Percentiles rank a stretch among this genome's conserved stretches.
These are phyloP conservation scores for Oegoconia quadripuncta DNA, from an alignment of 2,888 invertebrate species.

Conservation along the genomic window DNA sequence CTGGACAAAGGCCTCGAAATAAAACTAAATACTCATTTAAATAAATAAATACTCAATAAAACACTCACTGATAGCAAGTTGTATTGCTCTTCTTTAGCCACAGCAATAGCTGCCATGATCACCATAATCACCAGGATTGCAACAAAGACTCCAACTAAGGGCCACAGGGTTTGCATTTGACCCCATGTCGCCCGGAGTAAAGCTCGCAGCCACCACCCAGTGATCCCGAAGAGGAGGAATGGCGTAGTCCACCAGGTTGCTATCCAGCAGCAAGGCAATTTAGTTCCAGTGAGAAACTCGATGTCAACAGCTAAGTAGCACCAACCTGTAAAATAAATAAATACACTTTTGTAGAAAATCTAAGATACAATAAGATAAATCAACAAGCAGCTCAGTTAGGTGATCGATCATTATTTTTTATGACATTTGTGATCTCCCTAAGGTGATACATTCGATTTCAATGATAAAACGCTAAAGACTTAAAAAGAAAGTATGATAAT, in stretches of 20 bases:
- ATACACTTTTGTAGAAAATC: not conserved
- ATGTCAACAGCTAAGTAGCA: constrained; percentile 59
- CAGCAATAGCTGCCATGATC: constrained; percentile 58
- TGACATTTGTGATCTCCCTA: no score
- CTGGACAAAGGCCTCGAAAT: no score
- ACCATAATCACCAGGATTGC: constrained; percentile 56
- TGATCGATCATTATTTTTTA: no score
- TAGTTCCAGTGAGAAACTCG: constrained; percentile 62
- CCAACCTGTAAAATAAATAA: constrained; percentile 51
- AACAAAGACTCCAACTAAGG: constrained; percentile 50
- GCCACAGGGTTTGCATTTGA: constrained; percentile 51
- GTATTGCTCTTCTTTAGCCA: constrained; percentile 69
- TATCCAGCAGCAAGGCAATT: constrained; percentile 56
- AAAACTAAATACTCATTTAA: not conserved
- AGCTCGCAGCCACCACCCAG: constrained; percentile 67
- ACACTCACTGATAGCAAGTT: constrained; percentile 60
- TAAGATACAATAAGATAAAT: no score
- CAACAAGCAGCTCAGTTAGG: no score
- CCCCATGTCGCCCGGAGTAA: constrained; percentile 44
- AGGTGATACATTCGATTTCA: no score
- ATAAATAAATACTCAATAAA: not conserved
- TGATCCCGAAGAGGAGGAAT: constrained; percentile 48
- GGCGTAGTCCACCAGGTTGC: constrained; percentile 60
- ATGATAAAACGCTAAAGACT: no score
- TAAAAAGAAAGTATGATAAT: no score